Base-by-base conservation (phyloP, 2,888 invertebrate genomes). In the Noctua pronuba region DNA sequence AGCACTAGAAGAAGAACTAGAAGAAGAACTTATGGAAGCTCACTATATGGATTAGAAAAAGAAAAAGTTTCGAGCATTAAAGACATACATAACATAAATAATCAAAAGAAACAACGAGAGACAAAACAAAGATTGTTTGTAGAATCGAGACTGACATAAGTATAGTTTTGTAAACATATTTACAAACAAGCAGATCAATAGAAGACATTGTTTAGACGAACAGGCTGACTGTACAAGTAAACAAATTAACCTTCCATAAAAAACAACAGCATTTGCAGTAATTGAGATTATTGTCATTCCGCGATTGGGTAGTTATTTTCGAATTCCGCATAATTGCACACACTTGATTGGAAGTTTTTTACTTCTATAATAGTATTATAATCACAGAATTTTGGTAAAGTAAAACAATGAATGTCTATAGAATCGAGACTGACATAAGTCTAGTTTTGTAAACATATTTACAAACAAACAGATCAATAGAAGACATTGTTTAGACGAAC, bases 241-340 rank as follows among this genome's bases (percentile, higher is more conserved):
- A 52, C 11, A 28, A 80, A 73, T 67, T 52, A 73, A 52, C 44
- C 13, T 60, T 60, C 24, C 28, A 18, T 55, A 44, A 73, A 5
- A 75, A 79, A 73, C 35, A 73, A 46, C 16, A 49, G 49, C 7
- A 82, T 52, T 49, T 6, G n/a, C n/a, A 28, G 55, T 75, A 67
- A 75, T 82, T 72, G 44, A 66, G 69, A 71, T 70, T 65, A 38
- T 71, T 75, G 73, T 68, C 70, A 71, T 71, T 71, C 67, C 28
- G 7, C 7, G 5, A 73, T 65, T 70, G 52, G 35, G 38, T 85
- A 75, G 52, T 84, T 78, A 85, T 84, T 71, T 73, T 65, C 35
- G 16, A 75, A 79, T 82, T 75, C 82, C 75, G 68, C 73, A 75
- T 77, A 70, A 82, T 67, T 75, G 52, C 13, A 73, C 64, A 85